Evolutionary conservation across 2,113 vertebrate species (phyloP), one percentile per base, ranked within the genome.

Genomic region (Sylvia atricapilla): DNA sequence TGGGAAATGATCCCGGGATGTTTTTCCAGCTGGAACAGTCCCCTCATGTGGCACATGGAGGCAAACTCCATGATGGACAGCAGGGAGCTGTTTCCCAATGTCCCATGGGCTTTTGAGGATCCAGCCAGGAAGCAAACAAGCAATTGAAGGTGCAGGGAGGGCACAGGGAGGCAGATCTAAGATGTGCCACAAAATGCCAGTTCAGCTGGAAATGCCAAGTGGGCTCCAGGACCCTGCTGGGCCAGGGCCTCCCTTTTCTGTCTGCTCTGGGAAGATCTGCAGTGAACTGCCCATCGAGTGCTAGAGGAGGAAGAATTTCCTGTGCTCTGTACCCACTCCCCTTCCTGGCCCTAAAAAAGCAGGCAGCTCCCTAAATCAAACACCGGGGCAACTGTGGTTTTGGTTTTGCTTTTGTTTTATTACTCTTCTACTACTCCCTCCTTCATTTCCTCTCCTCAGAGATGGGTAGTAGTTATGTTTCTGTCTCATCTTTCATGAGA

Each of bases 1-100:
- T 2, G 30, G 67, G 21, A 73, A 50, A 64, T 6, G 15, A 31
- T 30, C 25, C 49, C 6, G 2, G 58, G 53, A 14, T 17, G 27
- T 59, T 80, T 56, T 28, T 59, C 14, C 30, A 47, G 53, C 33
- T 79, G 10, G 31, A 72, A 3, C 4, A 50, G 10, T 23, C 53
- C 3, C 24, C 47, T 58, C 55, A 4, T 3, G 1, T 1, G 25
- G 13, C 23, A 33, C 59, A 41, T 0, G 1, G 67, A 39, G 33
- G 10, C 17, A 55, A 2, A 49, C n/a, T 4, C 67, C 8, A 8
- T 49, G 53, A 11, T 5, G 64, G 72, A 49, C 15, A 27, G 59
- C 72, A 52, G 49, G 52, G 79, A 90, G 63, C 37, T 77, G 3
- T 47, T 76, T 79, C 35, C 35, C 35, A 28, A 11, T 4, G 16